Percentiles rank a stretch among this genome's conserved stretches.
phyloP scores from a whole-genome alignment of 2,113 vertebrate genomes.

The Actenoides hombroni region DNA sequence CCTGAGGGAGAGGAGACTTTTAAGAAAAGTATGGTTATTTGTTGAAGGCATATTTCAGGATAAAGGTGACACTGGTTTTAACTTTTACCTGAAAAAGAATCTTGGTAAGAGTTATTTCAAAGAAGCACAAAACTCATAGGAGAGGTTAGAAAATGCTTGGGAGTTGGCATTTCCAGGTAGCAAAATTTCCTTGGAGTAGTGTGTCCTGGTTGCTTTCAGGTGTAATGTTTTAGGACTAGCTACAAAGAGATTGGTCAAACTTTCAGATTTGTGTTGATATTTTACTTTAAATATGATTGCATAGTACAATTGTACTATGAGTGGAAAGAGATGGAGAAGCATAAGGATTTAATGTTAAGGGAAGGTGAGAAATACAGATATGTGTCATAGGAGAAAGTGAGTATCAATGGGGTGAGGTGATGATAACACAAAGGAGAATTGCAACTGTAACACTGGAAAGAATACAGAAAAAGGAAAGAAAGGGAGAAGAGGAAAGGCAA shows the following conservation, averaged over 20 bases:
- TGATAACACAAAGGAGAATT: not conserved
- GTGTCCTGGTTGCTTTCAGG: not conserved
- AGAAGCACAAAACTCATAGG: not conserved
- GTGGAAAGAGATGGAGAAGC: not conserved
- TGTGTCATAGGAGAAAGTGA: not conserved
- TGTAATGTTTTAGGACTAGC: not conserved
- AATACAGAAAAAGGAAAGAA: not conserved
- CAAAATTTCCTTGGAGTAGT: not conserved
- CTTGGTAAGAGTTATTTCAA: not conserved
- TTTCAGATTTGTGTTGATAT: not conserved
- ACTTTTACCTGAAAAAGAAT: not conserved
- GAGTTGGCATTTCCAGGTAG: not conserved
- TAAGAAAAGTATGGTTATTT: not conserved
- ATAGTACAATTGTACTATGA: not conserved
- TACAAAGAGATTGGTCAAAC: not conserved
- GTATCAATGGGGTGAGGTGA: not conserved
- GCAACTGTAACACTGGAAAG: not conserved
- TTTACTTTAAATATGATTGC: not conserved
- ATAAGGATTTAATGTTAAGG: not conserved
- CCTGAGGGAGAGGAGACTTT: not conserved
- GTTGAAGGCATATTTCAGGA: not conserved
- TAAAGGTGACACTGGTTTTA: not conserved
- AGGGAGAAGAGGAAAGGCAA: not conserved
- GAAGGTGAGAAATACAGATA: not conserved
- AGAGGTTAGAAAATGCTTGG: not conserved